Conservation (phyloP, 2,113 vertebrate species). For the Symphodus melops region DNA sequence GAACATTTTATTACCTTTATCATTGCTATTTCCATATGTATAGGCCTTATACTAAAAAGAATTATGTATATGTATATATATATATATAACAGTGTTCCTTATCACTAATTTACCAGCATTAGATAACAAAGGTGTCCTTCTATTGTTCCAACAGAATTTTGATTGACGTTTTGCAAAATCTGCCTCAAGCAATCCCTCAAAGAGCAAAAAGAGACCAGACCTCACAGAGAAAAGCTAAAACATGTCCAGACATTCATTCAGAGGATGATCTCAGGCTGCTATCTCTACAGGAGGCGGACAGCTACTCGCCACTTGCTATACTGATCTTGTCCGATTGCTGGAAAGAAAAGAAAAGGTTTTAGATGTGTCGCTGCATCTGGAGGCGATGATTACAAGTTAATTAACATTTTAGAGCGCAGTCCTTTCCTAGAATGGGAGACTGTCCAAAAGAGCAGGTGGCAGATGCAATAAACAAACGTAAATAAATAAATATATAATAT, state of each 20-base stretch:
- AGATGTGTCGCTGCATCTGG: not conserved
- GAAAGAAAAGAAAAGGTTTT: slow-evolving; percentile 32
- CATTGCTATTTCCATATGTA: not conserved
- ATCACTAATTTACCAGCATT: not conserved
- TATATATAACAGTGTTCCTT: not conserved
- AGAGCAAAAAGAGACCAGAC: slow-evolving; percentile 1
- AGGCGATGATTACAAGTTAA: slow-evolving; percentile 32
- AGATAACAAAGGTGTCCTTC: not conserved
- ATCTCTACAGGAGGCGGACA: not conserved
- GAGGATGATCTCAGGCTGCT: slow-evolving; percentile 26
- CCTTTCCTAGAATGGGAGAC: not conserved
- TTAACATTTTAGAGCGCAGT: slow-evolving; percentile 27
- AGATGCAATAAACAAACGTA: slow-evolving; percentile 10
- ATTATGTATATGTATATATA: not conserved
- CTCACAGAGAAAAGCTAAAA: slow-evolving; percentile 19
- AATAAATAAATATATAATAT: too few species aligned
- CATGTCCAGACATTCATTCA: slow-evolving; percentile 50
- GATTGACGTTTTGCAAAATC: slow-evolving; percentile 7
- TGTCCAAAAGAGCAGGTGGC: not conserved
- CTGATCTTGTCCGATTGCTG: slow-evolving; percentile 5
- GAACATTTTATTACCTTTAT: slow-evolving; percentile 3
- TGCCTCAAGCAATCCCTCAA: slow-evolving; percentile 4
- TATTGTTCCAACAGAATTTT: not conserved
- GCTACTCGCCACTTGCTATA: not conserved
- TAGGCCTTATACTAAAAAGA: not conserved